phyloP scores from a whole-genome alignment of 2,797 vertebrate genomes.

The Platyrinchus mystaceus region DNA sequence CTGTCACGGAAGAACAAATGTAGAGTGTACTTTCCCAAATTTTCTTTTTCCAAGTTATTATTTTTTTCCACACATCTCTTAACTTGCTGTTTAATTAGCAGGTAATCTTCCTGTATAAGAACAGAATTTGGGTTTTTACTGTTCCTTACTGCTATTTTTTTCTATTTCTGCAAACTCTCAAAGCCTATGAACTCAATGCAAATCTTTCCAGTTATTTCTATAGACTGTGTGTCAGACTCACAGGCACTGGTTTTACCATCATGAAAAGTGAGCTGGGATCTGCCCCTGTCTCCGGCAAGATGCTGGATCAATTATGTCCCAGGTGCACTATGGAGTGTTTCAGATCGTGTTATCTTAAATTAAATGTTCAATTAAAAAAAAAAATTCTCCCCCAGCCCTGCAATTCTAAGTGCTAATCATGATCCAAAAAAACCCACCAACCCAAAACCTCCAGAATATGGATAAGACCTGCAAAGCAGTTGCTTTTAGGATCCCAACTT shows the following conservation, averaged over 20 bases:
- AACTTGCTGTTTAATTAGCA: neutral
- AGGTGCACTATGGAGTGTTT: neutral
- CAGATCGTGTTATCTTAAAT: neutral
- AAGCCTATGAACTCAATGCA: neutral
- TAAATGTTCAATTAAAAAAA: neutral
- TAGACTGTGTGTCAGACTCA: neutral
- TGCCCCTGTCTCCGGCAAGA: neutral
- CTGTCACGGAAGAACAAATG: neutral
- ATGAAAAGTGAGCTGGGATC: neutral
- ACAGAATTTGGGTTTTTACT: neutral
- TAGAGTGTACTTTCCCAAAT: neutral
- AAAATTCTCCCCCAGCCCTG: rapidly evolving
- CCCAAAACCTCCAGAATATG: neutral
- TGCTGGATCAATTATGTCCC: neutral
- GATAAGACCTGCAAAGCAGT: neutral
- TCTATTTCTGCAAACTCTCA: neutral
- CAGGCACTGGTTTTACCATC: neutral
- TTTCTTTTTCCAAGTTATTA: neutral
- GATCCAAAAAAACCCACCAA: neutral
- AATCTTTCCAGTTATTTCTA: neutral
- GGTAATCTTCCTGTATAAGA: neutral
- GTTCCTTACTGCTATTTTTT: neutral
- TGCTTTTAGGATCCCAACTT: neutral
- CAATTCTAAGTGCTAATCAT: neutral
- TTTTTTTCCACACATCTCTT: neutral